These are phyloP conservation scores for Whitmania pigra DNA, from an alignment of 1,140 invertebrate genomes.

Conservation along the genomic window DNA sequence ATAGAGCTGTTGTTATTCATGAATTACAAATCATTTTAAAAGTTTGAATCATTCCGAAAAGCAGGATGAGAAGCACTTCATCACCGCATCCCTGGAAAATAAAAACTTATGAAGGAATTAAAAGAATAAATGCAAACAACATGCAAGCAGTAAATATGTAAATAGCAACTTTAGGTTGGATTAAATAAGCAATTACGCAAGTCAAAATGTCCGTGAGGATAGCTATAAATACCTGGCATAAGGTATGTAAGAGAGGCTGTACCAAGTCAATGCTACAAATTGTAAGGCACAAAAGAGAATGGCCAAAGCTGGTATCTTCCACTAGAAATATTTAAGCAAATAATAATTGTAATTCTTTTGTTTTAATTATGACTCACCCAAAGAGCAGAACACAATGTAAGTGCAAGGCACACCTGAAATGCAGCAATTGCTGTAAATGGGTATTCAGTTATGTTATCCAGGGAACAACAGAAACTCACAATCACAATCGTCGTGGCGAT, in stretches of 20 bases:
- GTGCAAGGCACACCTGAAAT: slow-evolving; percentile 50
- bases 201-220: no score
- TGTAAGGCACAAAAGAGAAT: slow-evolving; percentile 73
- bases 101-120: no score
- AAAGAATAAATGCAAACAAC: no score
- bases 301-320: slow-evolving; percentile 60
- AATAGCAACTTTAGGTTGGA: no score
- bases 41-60: background rate
- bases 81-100: background rate
- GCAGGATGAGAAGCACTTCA: slow-evolving; percentile 4
- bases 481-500: slow-evolving; percentile 70
- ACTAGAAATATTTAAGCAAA: slow-evolving; percentile 40
- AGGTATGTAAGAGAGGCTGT: slow-evolving; percentile 83
- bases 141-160: no score
- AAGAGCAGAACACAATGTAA: slow-evolving; percentile 63
- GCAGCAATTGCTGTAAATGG: background rate
- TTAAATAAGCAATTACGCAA: no score
- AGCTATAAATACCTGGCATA: slow-evolving; percentile 59
- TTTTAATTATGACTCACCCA: slow-evolving; percentile 48
- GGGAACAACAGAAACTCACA: slow-evolving; percentile 30
- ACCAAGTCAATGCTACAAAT: slow-evolving; percentile 83
- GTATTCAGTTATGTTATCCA: no score
- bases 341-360: no score
- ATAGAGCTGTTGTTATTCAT: no score
- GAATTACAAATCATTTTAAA: background rate